These are phyloP conservation scores for Channa maculata DNA, from an alignment of 2,113 vertebrate species.

Conservation along the genomic window DNA sequence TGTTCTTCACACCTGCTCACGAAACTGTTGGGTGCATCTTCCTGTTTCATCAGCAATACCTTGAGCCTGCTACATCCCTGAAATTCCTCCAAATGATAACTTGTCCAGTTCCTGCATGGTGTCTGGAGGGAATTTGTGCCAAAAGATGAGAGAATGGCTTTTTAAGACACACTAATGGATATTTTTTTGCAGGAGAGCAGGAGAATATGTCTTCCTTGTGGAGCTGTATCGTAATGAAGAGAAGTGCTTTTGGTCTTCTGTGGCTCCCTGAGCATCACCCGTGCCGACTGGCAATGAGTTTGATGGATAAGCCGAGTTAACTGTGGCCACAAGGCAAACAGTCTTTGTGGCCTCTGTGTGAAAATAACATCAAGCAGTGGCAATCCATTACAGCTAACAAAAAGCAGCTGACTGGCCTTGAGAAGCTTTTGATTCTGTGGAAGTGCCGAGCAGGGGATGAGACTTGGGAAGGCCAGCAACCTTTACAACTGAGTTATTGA, in stretches of 20 bases:
- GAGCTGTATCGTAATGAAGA: conserved; percentile 26
- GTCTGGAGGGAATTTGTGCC: conserved; percentile 77
- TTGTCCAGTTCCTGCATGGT: background rate
- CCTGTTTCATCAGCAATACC: conserved; percentile 34
- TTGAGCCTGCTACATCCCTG: conserved; percentile 21
- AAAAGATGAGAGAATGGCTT: conserved; percentile 38
- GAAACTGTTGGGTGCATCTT: conserved; percentile 36
- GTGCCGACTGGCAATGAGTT: conserved; percentile 13
- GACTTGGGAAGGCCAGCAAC: background rate
- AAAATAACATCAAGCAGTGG: conserved; percentile 36
- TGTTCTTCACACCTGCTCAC: conserved; percentile 50
- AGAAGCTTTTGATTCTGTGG: conserved; percentile 7
- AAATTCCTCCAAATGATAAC: conserved; percentile 27
- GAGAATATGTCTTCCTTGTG: conserved; percentile 18
- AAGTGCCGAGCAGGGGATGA: background rate
- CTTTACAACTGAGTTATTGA: conserved; percentile 12
- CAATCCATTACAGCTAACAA: conserved; percentile 57
- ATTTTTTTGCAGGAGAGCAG: conserved; percentile 23
- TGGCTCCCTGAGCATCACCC: conserved; percentile 21
- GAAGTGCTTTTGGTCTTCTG: conserved; percentile 24
- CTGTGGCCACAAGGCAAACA: conserved; percentile 46
- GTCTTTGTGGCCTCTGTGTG: conserved; percentile 51
- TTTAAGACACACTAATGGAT: conserved; percentile 33
- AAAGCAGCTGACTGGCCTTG: conserved; percentile 33
- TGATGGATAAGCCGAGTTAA: conserved; percentile 66